Conservation (phyloP, 1,140 invertebrate species). For the Drosophila ohnishii region DNA sequence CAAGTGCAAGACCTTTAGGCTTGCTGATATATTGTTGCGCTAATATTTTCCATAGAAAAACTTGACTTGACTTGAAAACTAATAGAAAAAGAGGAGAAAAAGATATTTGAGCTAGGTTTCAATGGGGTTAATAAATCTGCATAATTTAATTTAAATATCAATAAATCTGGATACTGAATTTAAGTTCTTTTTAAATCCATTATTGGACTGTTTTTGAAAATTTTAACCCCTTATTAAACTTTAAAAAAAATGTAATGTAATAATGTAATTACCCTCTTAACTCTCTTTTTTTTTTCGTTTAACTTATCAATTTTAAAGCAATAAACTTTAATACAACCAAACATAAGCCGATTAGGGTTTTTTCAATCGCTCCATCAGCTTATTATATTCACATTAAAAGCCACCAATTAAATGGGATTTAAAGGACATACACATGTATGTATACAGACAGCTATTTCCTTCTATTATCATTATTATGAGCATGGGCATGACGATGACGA, state of each 20-base stretch:
- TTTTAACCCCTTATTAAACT: too few species aligned
- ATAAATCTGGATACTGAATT: too few species aligned
- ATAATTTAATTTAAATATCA: too few species aligned
- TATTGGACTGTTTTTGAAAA: too few species aligned
- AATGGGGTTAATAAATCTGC: too few species aligned
- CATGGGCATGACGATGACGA: not conserved
- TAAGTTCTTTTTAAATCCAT: too few species aligned
- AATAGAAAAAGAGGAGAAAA: too few species aligned
- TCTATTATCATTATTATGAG: conserved; percentile 41
- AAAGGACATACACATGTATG: not conserved
- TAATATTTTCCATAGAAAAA: not conserved
- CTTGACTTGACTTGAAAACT: not conserved
- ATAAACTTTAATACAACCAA: not conserved
- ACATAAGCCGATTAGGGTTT: not conserved
- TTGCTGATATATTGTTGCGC: not conserved
- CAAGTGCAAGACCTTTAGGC: not conserved
- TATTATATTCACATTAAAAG: not conserved
- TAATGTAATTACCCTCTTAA: too few species aligned
- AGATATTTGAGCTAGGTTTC: too few species aligned
- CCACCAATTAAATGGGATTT: conserved; percentile 9
- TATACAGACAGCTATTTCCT: not conserved
- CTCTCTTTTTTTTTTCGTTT: too few species aligned
- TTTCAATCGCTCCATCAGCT: not conserved
- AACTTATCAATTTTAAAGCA: not conserved
- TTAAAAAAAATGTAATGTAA: too few species aligned